These are phyloP conservation scores for Dysmachus trigonus DNA, from an alignment of 2,888 invertebrate genomes.

Conservation along the genomic window DNA sequence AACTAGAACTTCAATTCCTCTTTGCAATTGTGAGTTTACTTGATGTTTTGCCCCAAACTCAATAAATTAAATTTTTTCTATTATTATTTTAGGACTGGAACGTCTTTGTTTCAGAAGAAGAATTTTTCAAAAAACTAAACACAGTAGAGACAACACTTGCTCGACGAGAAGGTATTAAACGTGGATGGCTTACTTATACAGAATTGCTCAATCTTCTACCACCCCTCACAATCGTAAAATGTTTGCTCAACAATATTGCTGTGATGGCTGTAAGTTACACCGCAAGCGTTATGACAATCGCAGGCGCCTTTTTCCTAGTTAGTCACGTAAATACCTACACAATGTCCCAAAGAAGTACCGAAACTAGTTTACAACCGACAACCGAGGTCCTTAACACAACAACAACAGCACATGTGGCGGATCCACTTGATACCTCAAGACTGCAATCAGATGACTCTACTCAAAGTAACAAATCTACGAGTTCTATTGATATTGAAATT, in stretches of 20 bases:
- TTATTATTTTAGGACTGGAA: conserved; percentile 76
- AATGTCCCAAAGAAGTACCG: conserved; percentile 54
- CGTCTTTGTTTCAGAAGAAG: conserved; percentile 78
- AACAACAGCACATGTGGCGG: neutral
- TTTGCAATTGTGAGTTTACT: conserved; percentile 89
- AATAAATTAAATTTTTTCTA: neutral
- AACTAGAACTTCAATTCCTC: conserved; percentile 87
- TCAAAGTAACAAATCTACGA: conserved; percentile 51
- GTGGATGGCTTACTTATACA: conserved; percentile 86
- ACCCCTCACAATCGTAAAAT: conserved; percentile 60
- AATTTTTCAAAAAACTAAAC: conserved; percentile 77
- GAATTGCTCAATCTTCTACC: conserved; percentile 72
- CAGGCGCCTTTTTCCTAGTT: conserved; percentile 65
- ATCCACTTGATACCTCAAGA: neutral
- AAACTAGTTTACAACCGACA: neutral
- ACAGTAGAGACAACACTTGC: conserved; percentile 79
- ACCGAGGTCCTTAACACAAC: neutral
- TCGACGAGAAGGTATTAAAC: conserved; percentile 72
- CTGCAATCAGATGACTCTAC: neutral
- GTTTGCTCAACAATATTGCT: conserved; percentile 59
- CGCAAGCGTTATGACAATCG: conserved; percentile 63
- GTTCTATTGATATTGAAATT: conserved; percentile 53
- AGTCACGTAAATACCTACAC: conserved; percentile 67
- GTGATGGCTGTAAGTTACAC: conserved; percentile 62
- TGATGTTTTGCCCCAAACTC: conserved; percentile 51